Base-by-base conservation (phyloP, 1,140 invertebrate genomes). In the Bombus pascuorum region DNA sequence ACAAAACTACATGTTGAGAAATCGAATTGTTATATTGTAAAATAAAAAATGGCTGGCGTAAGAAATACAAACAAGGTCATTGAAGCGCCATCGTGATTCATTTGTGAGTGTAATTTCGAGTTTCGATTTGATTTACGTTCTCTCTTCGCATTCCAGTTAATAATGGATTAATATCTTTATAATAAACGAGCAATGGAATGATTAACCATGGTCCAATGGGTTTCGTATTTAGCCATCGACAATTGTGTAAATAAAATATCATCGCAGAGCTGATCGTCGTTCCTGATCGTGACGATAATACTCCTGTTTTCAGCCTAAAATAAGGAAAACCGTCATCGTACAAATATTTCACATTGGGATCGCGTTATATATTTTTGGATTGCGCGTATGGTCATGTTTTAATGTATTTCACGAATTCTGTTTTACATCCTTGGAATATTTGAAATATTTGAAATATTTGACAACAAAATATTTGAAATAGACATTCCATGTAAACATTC, bases 91-190 rank as follows among this genome's bases (percentile, higher is more conserved):
- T 47, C 12, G 8, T 53, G 66, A 80, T 85, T 85, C 34, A 85
- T 73, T 80, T 47, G 53, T 25, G 47, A 28, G 39, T 28, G 34
- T 70, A 59, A 62, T 80, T 85, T 65, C 57, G 42, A 15, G 5
- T 18, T 62, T 22, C 34, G 34, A 37, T 12, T 57, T 85, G 78
- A 85, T 85, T 85, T 85, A 85, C 34, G 70, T 65, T 18, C 22
- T 53, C 59, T 2, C 28, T 22, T 59, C 34, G n/a, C 53, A 62
- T 85, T 73, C 37, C 66, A 81, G 57, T 28, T 44, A 85, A 81
- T 85, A 81, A 74, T 81, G 78, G 59, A 87, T 83, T 86, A 86
- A 86, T 77, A 86, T 86, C 53, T 83, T 66, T 73, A 68, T 83
- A 83, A 86, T 72, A 72, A 82, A 86, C 73, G 80, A 86, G 79